A percentile compares a stretch with the other conserved stretches of the same genome.
Evolutionary conservation across 2,888 invertebrate species (phyloP).

Genomic region (Cerastis rubricosa): DNA sequence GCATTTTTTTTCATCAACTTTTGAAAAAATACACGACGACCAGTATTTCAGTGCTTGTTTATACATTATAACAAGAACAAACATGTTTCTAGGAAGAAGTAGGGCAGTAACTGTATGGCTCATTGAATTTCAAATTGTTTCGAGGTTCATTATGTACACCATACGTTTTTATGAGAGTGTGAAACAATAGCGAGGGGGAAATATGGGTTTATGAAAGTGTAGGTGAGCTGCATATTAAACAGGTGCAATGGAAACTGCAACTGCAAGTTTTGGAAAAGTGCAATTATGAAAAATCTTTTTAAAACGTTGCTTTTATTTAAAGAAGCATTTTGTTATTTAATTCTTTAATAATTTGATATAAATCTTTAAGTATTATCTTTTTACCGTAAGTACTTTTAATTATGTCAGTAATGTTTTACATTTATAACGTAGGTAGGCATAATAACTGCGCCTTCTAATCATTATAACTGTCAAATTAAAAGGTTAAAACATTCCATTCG

Average conservation of each 20-base stretch:
- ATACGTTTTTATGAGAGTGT: conserved; percentile 63
- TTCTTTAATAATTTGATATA: neutral
- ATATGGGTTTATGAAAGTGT: conserved; percentile 41
- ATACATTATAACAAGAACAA: conserved; percentile 25
- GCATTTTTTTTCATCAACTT: neutral
- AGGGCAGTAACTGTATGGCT: conserved; percentile 38
- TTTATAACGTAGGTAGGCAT: neutral
- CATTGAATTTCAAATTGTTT: conserved; percentile 71
- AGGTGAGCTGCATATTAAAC: neutral
- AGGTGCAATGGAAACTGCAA: conserved; percentile 14
- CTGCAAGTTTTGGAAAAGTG: conserved; percentile 10
- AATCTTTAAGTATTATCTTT: no score
- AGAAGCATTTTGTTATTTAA: no score
- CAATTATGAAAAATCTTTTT: neutral
- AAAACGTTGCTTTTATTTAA: neutral
- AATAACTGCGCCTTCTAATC: conserved; percentile 8
- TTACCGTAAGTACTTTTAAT: no score
- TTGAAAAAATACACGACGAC: neutral
- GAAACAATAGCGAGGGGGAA: conserved; percentile 41
- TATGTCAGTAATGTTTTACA: neutral
- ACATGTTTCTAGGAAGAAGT: conserved; percentile 26
- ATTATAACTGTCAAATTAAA: neutral
- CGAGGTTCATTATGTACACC: conserved; percentile 64
- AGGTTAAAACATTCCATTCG: neutral
- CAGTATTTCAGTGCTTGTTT: conserved; percentile 28